These are phyloP conservation scores for Ailuropoda melanoleuca DNA, from an alignment of 2,113 vertebrate genomes.

Conservation along the genomic window DNA sequence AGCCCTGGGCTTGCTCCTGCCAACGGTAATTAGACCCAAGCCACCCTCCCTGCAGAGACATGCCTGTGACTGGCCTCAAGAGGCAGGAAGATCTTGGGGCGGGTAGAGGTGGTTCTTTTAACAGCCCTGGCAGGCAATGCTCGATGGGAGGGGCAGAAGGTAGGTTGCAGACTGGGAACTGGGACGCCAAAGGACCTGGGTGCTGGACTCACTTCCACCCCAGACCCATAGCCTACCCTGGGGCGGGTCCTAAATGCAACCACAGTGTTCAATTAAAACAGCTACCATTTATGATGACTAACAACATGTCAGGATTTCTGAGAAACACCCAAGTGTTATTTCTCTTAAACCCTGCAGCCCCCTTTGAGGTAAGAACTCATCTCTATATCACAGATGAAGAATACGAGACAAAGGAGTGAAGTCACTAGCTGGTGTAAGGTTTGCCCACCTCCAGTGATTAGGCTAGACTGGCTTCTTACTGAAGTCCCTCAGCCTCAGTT, in stretches of 20 bases:
- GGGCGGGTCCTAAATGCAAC: not conserved
- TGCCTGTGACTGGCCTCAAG: slow-evolving; percentile 10
- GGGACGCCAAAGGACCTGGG: not conserved
- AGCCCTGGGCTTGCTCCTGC: slow-evolving; percentile 31
- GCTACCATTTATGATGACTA: not conserved
- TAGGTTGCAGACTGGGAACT: not conserved
- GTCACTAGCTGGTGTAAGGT: not conserved
- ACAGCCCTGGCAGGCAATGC: not conserved
- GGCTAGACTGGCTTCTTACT: not conserved
- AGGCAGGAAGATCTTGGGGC: not conserved
- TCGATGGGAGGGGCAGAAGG: not conserved
- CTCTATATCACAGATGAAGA: not conserved
- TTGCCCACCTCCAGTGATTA: not conserved
- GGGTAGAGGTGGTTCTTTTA: not conserved
- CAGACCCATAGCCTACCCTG: not conserved
- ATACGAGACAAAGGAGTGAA: not conserved
- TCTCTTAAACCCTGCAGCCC: not conserved
- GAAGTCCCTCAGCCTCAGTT: not conserved
- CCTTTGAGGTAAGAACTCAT: slow-evolving; percentile 15
- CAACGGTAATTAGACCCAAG: slow-evolving; percentile 33
- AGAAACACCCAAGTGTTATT: not conserved
- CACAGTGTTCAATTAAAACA: not conserved
- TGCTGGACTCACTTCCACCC: not conserved
- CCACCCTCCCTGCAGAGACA: not conserved
- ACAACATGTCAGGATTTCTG: not conserved